Evolutionary conservation across 2,797 vertebrate genomes (phyloP).

Genomic region (Pteropus rufus): DNA sequence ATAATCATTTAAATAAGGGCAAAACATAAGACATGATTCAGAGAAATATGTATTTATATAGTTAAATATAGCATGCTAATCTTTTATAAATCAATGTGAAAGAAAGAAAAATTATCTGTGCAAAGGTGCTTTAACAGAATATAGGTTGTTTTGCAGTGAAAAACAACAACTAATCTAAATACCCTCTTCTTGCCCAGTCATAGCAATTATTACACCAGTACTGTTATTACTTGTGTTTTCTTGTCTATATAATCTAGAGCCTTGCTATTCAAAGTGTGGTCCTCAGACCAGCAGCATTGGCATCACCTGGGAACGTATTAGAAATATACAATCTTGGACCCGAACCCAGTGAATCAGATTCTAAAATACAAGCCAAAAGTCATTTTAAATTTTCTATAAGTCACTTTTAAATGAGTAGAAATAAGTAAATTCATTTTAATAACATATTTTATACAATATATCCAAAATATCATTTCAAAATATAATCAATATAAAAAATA

Average conservation of each 20-base stretch:
- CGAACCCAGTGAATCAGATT: background rate
- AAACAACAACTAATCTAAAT: background rate
- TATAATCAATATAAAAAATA: background rate
- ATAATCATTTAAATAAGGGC: slow-evolving; percentile 30
- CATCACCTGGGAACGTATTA: background rate
- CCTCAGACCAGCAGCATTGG: background rate
- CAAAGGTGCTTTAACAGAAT: slow-evolving; percentile 19
- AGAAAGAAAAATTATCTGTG: background rate
- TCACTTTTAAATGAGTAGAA: background rate
- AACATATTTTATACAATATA: background rate
- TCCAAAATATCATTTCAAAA: background rate
- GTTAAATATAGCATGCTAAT: slow-evolving; percentile 8
- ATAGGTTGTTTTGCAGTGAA: background rate
- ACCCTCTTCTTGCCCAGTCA: background rate
- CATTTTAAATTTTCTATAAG: background rate
- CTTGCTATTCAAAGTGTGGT: background rate
- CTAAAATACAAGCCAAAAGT: background rate
- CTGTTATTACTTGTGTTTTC: background rate
- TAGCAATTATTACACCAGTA: background rate
- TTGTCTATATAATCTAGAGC: background rate
- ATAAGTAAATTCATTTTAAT: background rate
- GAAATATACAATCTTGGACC: background rate
- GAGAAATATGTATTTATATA: background rate
- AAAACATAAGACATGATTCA: slow-evolving; percentile 5
- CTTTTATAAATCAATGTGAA: slow-evolving; percentile 20